Evolutionary conservation across 2,113 vertebrate species (phyloP).

Genomic region (Epinephelus cyanopodus): DNA sequence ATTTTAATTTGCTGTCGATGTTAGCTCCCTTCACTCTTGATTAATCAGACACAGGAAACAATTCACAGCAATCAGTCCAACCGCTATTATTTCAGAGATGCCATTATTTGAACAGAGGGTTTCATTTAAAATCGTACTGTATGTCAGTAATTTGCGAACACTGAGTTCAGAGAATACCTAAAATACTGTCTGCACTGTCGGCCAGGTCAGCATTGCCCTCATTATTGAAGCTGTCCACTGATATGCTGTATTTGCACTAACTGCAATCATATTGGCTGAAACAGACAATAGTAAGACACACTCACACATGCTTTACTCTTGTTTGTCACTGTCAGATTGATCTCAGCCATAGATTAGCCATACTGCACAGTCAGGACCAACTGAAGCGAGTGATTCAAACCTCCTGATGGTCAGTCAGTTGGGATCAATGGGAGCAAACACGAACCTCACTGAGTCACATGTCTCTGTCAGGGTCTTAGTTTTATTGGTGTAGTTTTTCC

Average conservation of each 20-base stretch:
- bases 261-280: background rate
- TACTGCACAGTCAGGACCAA: conserved; percentile 52
- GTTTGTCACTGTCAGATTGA: conserved; percentile 45
- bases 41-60: too few relatives aligned
- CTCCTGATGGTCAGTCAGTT: background rate
- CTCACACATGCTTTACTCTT: background rate
- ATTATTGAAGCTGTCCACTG: background rate
- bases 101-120: background rate
- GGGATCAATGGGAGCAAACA: conserved; percentile 17
- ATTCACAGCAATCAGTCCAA: background rate
- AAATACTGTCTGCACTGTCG: background rate
- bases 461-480: background rate
- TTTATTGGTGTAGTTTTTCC: background rate
- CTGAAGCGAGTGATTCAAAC: conserved; percentile 22
- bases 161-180: background rate
- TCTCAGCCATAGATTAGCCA: conserved; percentile 42
- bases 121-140: background rate
- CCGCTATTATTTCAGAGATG: background rate
- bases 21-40: too few relatives aligned
- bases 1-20: background rate
- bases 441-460: background rate
- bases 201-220: too few relatives aligned
- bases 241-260: conserved; percentile 3
- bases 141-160: background rate
- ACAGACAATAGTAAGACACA: background rate